Evolutionary conservation across 2,888 invertebrate species (phyloP).

Genomic region (Prostheceraeus crozeri): DNA sequence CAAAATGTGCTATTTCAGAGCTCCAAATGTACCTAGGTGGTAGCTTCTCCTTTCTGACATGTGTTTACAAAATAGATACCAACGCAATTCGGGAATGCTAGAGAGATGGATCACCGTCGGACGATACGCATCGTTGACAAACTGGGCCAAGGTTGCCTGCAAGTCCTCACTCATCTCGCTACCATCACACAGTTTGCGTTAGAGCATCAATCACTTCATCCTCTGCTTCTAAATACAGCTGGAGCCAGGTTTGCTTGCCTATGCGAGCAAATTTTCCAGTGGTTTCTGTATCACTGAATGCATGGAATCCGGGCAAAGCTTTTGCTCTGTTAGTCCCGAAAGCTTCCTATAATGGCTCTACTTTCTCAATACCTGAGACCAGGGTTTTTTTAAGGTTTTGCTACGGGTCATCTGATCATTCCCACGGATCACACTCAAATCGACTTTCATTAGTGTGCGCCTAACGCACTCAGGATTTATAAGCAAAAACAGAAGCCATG

Average conservation of each 20-base stretch:
- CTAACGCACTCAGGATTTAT: too few relatives aligned
- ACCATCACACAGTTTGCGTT: constrained; percentile 3
- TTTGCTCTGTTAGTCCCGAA: constrained; percentile 1
- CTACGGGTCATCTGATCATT: too few relatives aligned
- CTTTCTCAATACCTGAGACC: neutral
- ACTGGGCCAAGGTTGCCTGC: constrained; percentile 6
- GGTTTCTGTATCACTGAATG: constrained; percentile 34
- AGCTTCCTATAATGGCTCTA: constrained; percentile 13
- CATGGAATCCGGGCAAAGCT: constrained; percentile 26
- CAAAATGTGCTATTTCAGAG: constrained; percentile 27
- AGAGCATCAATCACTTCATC: neutral
- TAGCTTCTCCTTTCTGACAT: constrained; percentile 18
- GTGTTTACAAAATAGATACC: constrained; percentile 36
- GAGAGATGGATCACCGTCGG: constrained; percentile 30
- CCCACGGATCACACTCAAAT: too few relatives aligned
- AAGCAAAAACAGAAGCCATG: too few relatives aligned
- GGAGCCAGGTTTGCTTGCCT: constrained; percentile 36
- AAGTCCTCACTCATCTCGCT: constrained; percentile 1
- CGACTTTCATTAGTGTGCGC: too few relatives aligned
- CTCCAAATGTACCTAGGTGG: constrained; percentile 35
- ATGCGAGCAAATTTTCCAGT: constrained; percentile 33
- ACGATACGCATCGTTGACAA: constrained; percentile 27
- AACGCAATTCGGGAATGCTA: constrained; percentile 31
- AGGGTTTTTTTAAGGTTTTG: too few relatives aligned
- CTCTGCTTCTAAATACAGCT: neutral